Conservation (phyloP, 2,888 invertebrate species). For the Thymelicus lineola region DNA sequence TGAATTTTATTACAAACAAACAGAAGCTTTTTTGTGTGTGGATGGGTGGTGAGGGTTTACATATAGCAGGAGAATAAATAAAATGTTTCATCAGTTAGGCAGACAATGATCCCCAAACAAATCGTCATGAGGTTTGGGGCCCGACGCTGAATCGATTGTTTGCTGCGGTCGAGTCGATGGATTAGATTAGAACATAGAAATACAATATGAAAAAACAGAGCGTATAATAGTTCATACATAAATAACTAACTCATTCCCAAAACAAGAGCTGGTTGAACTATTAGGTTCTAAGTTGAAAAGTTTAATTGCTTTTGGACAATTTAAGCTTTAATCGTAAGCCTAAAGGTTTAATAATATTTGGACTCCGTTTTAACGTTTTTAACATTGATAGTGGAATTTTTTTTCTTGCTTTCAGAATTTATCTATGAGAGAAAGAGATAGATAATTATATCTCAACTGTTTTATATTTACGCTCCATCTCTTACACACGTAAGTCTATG, state of each 20-base stretch:
- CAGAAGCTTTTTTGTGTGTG: slow-evolving; percentile 66
- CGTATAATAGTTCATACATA: no score
- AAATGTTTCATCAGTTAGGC: slow-evolving; percentile 81
- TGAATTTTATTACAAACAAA: slow-evolving; percentile 69
- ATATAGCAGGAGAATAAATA: slow-evolving; percentile 64
- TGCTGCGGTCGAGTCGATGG: slow-evolving; percentile 40
- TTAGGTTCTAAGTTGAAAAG: no score
- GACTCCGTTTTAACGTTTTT: neutral
- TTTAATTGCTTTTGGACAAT: no score
- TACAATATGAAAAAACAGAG: neutral
- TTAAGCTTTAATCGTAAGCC: no score
- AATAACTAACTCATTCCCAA: no score
- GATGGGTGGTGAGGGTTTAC: slow-evolving; percentile 49
- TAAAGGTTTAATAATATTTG: no score
- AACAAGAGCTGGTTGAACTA: no score
- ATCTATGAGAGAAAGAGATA: neutral
- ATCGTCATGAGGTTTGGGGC: slow-evolving; percentile 51
- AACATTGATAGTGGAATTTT: neutral
- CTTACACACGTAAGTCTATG: neutral
- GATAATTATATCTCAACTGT: neutral
- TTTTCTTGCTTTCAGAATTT: neutral
- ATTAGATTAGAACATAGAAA: slow-evolving; percentile 10
- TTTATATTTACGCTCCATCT: slow-evolving; percentile 1
- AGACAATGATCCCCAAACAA: slow-evolving; percentile 75
- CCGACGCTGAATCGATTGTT: slow-evolving; percentile 39